phyloP scores from a whole-genome alignment of 2,888 invertebrate genomes.

The Pristionchus fissidentatus region DNA sequence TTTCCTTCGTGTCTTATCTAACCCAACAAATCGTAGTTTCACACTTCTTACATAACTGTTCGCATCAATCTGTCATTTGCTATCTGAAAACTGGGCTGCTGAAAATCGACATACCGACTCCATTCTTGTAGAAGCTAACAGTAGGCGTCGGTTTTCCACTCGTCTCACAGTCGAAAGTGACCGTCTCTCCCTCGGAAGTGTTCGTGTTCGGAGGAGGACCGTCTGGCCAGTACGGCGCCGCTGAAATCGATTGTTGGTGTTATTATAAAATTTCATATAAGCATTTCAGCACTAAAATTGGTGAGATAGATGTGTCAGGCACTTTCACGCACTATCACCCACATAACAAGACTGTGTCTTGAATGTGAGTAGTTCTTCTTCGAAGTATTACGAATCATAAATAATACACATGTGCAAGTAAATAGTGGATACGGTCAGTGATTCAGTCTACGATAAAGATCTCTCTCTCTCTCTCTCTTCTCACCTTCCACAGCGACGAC shows the following conservation, averaged over 20 bases:
- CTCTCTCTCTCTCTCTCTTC: slow-evolving; percentile 50
- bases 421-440: no score
- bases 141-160: slow-evolving; percentile 91
- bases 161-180: slow-evolving; percentile 89
- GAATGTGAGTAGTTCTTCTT: no score
- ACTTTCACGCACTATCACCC: no score
- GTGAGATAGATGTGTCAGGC: no score
- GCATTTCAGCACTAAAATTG: no score
- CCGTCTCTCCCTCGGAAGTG: slow-evolving; percentile 92
- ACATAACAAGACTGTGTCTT: no score
- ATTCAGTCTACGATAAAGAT: no score
- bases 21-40: no score
- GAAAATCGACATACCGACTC: slow-evolving; percentile 70
- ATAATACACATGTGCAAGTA: no score
- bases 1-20: background rate
- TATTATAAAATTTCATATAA: background rate
- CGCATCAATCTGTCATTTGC: background rate
- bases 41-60: background rate
- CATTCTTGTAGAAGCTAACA: slow-evolving; percentile 81
- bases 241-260: no score
- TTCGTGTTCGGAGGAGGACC: slow-evolving; percentile 88
- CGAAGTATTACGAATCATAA: no score
- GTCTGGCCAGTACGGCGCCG: slow-evolving; percentile 86
- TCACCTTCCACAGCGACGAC: slow-evolving; percentile 77
- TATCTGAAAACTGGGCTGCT: background rate